Base-by-base conservation (phyloP, 2,113 vertebrate species). In the Muntiacus reevesi region DNA sequence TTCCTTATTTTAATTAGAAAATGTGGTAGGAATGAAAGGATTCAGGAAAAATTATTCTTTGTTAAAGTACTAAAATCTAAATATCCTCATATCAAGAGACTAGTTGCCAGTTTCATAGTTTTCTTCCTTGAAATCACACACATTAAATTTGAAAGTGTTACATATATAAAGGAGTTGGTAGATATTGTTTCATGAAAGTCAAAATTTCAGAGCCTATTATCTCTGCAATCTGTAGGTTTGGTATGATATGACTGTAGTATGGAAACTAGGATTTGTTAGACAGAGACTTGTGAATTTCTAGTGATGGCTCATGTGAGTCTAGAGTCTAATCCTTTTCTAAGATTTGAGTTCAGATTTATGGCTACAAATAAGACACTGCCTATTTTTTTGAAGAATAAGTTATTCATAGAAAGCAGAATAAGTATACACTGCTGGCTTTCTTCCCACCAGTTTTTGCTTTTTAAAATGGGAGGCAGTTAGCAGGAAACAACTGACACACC, bases 401-500 rank as follows among this genome's bases (percentile, higher is more conserved):
- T 40, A 94, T 86, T 95, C 40, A n/a, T 15, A 59, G 52, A 55
- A 55, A 97, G 64, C 71, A 97, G 95, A 84, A 45, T 82, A 91
- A 89, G 76, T 94, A 59, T 50, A 95, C 96, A 94, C 40, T 82
- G 27, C 55, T 92, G 91, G 17, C 54, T 91, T 93, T 76, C 28
- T n/a, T 96, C 59, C 88, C 76, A 91, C 50, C 12, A 8, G 45
- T 50, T 92, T 93, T 90, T 94, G 47, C 47, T 36, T 88, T 54
- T 87, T 97, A 93, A 93, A 97, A 95, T 30, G 67, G 62, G 91
- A 97, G 87, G 87, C 54, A 76, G 71, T 94, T 89, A 95, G 79
- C 76, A 92, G 85, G n/a, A 94, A 96, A 87, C 57, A 87, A 82
- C 28, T 74, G 89, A 95, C 43, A 85, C 3, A 23, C 86, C 57